Evolutionary conservation across 2,113 vertebrate species (phyloP).

Genomic region (Aramus guarauna): DNA sequence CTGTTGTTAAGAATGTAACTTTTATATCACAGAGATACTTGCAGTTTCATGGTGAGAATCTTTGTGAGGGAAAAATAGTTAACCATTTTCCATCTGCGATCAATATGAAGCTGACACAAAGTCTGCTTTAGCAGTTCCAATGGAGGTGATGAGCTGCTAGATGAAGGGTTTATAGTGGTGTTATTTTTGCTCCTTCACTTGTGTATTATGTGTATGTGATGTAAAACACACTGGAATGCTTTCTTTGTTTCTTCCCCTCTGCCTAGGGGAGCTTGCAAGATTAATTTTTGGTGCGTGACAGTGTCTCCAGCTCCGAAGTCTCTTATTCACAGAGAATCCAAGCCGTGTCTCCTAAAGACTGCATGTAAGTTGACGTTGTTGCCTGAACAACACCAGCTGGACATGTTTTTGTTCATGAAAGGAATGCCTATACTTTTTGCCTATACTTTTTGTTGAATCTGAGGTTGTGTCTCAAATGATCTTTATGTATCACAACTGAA

Average conservation of each 20-base stretch:
- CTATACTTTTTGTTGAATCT: background rate
- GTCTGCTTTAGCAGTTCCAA: background rate
- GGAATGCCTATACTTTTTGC: background rate
- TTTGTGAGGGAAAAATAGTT: background rate
- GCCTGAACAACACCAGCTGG: background rate
- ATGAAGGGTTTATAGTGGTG: background rate
- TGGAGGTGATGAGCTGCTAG: background rate
- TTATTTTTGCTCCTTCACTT: slow-evolving; percentile 16
- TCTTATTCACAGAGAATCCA: background rate
- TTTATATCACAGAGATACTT: background rate
- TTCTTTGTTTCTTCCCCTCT: slow-evolving; percentile 27
- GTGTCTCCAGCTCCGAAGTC: background rate
- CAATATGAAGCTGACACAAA: background rate
- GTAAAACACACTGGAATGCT: background rate
- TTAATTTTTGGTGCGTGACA: background rate
- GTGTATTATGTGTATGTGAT: background rate
- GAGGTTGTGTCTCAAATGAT: background rate
- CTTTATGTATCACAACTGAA: background rate
- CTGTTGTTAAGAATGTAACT: background rate
- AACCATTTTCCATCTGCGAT: slow-evolving; percentile 1
- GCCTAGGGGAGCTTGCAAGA: background rate
- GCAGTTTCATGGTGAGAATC: background rate
- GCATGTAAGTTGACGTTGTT: background rate
- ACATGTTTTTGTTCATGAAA: background rate
- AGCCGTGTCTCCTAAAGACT: background rate